Evolutionary conservation across 2,113 vertebrate species (phyloP).

Genomic region (Malaclemys terrapin): DNA sequence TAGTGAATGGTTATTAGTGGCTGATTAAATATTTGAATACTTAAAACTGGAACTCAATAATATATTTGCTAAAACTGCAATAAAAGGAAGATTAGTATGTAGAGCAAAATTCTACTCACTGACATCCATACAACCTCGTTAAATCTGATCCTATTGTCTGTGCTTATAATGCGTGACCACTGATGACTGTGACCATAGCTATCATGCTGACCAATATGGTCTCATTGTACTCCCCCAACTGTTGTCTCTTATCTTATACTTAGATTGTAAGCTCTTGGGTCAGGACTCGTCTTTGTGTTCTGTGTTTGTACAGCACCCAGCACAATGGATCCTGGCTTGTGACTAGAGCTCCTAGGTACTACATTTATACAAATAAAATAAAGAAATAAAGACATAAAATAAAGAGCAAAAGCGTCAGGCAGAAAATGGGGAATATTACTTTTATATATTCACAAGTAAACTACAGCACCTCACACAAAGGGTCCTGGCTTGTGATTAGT

Average conservation of each 20-base stretch:
- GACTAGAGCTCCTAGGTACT: neutral
- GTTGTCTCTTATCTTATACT: neutral
- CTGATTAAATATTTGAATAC: neutral
- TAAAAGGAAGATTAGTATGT: conserved; percentile 4
- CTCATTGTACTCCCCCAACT: neutral
- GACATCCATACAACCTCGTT: neutral
- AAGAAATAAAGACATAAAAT: too few relatives aligned
- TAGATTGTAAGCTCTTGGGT: neutral
- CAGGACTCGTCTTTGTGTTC: neutral
- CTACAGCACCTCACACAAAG: neutral
- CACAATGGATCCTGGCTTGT: neutral
- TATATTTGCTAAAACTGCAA: neutral
- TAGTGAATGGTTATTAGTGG: neutral
- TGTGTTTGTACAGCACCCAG: neutral
- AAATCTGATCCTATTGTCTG: neutral
- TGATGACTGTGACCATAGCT: neutral
- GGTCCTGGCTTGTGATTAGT: neutral
- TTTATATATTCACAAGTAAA: neutral
- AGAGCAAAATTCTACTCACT: neutral
- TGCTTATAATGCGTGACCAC: neutral
- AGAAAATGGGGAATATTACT: neutral
- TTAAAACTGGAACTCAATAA: neutral
- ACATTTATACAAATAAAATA: neutral
- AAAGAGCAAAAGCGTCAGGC: neutral
- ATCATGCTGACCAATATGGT: neutral